These are phyloP conservation scores for Euglossa dilemma DNA, from an alignment of 1,140 invertebrate species.

Conservation along the genomic window DNA sequence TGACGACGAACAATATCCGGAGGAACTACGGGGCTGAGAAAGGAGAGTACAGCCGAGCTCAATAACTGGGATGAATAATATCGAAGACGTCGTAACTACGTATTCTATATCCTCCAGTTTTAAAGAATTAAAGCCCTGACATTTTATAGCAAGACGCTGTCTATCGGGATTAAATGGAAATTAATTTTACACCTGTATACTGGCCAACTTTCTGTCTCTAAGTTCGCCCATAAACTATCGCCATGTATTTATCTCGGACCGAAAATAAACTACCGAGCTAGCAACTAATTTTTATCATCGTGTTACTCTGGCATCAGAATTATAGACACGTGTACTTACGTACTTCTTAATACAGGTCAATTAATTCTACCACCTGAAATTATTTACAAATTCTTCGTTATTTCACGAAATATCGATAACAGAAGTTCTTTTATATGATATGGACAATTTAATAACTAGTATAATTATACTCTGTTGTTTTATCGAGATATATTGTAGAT, in stretches of 20 bases:
- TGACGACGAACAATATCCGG: constrained; percentile 67
- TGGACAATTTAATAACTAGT: too few relatives aligned
- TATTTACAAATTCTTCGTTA: too few relatives aligned
- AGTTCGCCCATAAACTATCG: not conserved
- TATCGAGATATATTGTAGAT: too few relatives aligned
- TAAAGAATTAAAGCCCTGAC: constrained; percentile 40
- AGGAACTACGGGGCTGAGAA: constrained; percentile 41
- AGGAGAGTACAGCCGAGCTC: constrained; percentile 57
- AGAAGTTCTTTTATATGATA: too few relatives aligned
- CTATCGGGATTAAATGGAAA: too few relatives aligned
- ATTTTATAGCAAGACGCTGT: not conserved
- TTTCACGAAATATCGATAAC: too few relatives aligned
- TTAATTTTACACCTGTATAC: not conserved
- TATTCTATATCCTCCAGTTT: constrained; percentile 41
- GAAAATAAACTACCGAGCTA: not conserved
- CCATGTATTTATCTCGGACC: not conserved
- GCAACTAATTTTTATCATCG: not conserved
- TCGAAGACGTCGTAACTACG: constrained; percentile 59
- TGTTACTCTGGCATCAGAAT: not conserved
- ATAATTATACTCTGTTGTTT: too few relatives aligned
- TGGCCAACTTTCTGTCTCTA: not conserved
- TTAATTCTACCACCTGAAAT: too few relatives aligned
- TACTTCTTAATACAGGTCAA: too few relatives aligned
- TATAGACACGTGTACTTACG: not conserved
- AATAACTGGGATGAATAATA: constrained; percentile 67